Conservation (phyloP, 2,797 vertebrate genomes). For the Dicrostonyx torquatus region DNA sequence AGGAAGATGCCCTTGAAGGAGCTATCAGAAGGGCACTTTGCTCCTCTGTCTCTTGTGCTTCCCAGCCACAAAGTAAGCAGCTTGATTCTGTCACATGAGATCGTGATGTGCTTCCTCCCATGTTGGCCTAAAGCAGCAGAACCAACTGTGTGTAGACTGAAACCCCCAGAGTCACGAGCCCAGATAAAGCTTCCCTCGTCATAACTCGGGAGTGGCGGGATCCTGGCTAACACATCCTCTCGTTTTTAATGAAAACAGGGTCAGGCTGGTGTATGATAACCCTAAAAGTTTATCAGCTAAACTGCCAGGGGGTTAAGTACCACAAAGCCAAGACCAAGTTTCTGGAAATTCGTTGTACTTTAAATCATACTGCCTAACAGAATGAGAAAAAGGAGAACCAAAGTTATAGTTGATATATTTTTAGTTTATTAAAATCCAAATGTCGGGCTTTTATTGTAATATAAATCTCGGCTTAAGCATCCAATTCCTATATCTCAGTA, state of each 20-base stretch:
- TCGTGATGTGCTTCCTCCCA: neutral
- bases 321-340: neutral
- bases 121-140: neutral
- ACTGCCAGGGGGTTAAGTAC: neutral
- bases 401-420: neutral
- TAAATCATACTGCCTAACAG: neutral
- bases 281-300: neutral
- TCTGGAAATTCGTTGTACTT: neutral
- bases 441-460: neutral
- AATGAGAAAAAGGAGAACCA: neutral
- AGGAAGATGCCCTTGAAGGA: neutral
- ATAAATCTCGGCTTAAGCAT: neutral
- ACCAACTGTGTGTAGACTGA: neutral
- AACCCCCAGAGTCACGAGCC: neutral
- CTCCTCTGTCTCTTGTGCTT: neutral
- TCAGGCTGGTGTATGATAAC: neutral
- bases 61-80: neutral
- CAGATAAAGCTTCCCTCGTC: neutral
- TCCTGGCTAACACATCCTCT: neutral
- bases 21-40: too few relatives aligned
- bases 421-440: conserved; percentile 6
- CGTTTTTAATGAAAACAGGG: neutral
- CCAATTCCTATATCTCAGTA: neutral
- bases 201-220: neutral
- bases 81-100: neutral